phyloP scores from a whole-genome alignment of 2,888 invertebrate genomes.

The Euproctis similis region DNA sequence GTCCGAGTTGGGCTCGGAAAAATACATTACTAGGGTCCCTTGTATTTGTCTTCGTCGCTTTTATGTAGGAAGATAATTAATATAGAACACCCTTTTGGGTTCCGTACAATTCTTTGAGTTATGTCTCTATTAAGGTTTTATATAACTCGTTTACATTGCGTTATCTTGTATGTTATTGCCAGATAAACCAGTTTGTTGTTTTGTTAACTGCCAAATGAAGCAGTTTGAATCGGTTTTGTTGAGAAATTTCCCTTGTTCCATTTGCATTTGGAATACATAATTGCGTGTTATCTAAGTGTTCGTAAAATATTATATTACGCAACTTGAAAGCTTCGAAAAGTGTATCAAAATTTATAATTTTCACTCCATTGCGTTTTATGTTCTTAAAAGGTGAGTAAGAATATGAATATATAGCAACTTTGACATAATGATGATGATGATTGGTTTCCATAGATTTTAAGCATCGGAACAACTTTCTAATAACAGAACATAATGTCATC shows the following conservation, averaged over 20 bases:
- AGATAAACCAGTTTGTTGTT: slow-evolving; percentile 14
- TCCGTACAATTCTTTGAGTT: slow-evolving; percentile 55
- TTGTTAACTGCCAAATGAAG: slow-evolving; percentile 10
- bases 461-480: no score
- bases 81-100: slow-evolving; percentile 69
- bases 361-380: no score
- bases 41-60: slow-evolving; percentile 72
- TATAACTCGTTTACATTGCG: slow-evolving; percentile 25
- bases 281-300: no score
- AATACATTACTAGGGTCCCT: slow-evolving; percentile 64
- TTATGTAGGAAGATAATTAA: slow-evolving; percentile 66
- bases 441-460: no score
- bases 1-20: slow-evolving; percentile 59
- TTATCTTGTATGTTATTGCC: slow-evolving; percentile 14
- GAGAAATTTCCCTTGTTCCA: slow-evolving; percentile 8
- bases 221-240: slow-evolving; percentile 10
- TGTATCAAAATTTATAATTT: no score
- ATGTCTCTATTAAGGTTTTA: slow-evolving; percentile 29
- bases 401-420: no score
- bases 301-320: no score
- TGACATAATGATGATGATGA: no score
- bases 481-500: no score
- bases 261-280: no score
- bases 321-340: no score
- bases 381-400: no score